phyloP scores from a whole-genome alignment of 1,140 invertebrate species.

The Coptotermes formosanus region DNA sequence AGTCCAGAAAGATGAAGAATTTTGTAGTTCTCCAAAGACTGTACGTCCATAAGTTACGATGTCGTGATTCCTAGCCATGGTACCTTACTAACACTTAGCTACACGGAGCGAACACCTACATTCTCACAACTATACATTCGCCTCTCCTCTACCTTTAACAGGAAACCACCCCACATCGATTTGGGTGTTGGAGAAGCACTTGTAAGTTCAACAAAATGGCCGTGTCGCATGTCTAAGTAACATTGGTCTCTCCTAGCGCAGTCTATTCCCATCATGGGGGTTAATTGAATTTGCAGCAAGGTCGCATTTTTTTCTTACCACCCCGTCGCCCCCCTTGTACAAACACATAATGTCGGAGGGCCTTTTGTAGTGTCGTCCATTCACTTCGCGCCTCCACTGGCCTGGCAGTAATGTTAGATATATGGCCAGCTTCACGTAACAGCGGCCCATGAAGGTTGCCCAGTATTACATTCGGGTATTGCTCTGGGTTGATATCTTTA shows the following conservation, averaged over 20 bases:
- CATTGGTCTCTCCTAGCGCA: conserved; percentile 10
- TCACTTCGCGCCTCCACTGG: conserved; percentile 12
- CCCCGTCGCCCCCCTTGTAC: background rate
- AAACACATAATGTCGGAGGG: background rate
- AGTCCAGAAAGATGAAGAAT: background rate
- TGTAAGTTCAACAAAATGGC: conserved; percentile 15
- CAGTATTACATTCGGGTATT: no score
- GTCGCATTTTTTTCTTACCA: conserved; percentile 15
- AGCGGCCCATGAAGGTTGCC: background rate
- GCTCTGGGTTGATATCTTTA: no score
- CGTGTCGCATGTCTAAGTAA: conserved; percentile 14
- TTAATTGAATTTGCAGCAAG: conserved; percentile 19
- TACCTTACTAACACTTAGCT: background rate
- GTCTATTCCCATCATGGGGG: conserved; percentile 9
- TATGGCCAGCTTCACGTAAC: background rate
- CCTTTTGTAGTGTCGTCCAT: conserved; percentile 14
- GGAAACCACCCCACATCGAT: background rate
- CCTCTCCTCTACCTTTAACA: background rate
- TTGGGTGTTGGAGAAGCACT: conserved; percentile 5
- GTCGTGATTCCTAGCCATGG: conserved; percentile 2
- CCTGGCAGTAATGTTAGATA: conserved; percentile 11
- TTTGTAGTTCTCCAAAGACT: background rate
- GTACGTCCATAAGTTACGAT: background rate
- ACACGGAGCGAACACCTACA: background rate
- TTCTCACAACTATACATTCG: background rate